Base-by-base conservation (phyloP, 2,888 invertebrate species). In the Ptychoptera contaminata region DNA sequence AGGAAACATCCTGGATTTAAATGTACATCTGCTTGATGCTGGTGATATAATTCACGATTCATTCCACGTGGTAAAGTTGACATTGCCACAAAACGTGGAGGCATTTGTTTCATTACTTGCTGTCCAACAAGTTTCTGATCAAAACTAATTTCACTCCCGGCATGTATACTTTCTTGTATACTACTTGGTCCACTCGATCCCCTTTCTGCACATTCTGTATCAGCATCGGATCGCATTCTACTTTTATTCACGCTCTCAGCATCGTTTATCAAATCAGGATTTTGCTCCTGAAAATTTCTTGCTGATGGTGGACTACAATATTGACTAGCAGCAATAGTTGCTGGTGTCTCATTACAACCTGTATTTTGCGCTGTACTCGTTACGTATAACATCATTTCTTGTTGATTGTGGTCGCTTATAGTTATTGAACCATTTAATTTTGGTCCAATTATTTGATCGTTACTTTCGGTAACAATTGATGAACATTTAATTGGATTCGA, bases 181-280 rank as follows among this genome's bases (percentile, higher is more conserved):
- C 55, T 58, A 44, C 57, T 57, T 1, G 58, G 56, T 5, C 56
- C 58, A 37, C 43, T 47, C 36, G 58, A 58, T 38, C 63, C 63
- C 10, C 51, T 50, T 11, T 67, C 65, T 46, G 59, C 61, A 23
- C 62, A 59, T 2, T 61, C 65, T 40, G 67, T 68, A 30, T 65
- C 59, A 51, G 49, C 63, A 50, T 52, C 67, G 50, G 48, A 63
- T 48, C 61, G 62, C 53, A 59, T 63, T 52, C 61, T 56, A 31
- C 68, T 69, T 46, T 70, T 68, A 41, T 68, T 71, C 1, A 71
- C 70, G 50, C 69, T 77, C 66, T 81, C 81, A 52, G 78, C 79
- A 58, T 82, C 83, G 64, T 79, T 83, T 60, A 84, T 80, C 59
- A 84, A 70, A 66, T 84, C 83, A 45, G 83, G 83, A 64, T 83